Percentiles rank a stretch among this genome's conserved stretches.
Evolutionary conservation across 2,888 invertebrate genomes (phyloP).

Genomic region (Chouioia cunea): DNA sequence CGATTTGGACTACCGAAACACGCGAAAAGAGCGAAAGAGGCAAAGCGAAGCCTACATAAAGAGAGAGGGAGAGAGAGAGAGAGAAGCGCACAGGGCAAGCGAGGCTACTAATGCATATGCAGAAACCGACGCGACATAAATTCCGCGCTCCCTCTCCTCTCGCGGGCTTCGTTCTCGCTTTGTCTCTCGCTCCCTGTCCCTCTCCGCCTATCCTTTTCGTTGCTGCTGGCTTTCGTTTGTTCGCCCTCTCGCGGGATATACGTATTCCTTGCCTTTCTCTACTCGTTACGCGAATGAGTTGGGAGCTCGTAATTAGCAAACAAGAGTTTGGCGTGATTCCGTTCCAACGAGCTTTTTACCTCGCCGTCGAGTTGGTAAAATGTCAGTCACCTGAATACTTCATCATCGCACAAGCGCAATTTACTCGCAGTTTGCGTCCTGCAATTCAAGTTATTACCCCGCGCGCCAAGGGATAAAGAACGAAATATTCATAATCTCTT

Average conservation of each 20-base stretch:
- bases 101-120: slow-evolving; percentile 35
- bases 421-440: too few species aligned
- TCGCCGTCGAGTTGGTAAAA: too few species aligned
- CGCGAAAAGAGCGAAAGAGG: neutral
- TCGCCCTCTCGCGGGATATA: neutral
- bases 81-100: neutral
- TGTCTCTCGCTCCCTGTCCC: slow-evolving; percentile 13
- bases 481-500: too few species aligned
- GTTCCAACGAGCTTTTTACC: too few species aligned
- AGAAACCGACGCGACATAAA: slow-evolving; percentile 30
- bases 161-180: neutral
- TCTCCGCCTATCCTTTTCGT: slow-evolving; percentile 3
- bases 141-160: neutral
- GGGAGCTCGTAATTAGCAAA: too few species aligned
- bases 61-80: neutral
- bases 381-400: too few species aligned
- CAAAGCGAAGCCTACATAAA: neutral
- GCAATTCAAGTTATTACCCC: too few species aligned
- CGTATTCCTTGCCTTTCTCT: too few species aligned
- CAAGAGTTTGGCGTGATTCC: too few species aligned
- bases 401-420: too few species aligned
- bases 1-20: neutral
- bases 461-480: too few species aligned
- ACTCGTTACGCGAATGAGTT: too few species aligned
- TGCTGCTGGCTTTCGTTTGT: neutral